Evolutionary conservation across 2,888 invertebrate genomes (phyloP), one percentile per base, ranked within the genome.

Genomic region (Perizoma affinitatum): DNA sequence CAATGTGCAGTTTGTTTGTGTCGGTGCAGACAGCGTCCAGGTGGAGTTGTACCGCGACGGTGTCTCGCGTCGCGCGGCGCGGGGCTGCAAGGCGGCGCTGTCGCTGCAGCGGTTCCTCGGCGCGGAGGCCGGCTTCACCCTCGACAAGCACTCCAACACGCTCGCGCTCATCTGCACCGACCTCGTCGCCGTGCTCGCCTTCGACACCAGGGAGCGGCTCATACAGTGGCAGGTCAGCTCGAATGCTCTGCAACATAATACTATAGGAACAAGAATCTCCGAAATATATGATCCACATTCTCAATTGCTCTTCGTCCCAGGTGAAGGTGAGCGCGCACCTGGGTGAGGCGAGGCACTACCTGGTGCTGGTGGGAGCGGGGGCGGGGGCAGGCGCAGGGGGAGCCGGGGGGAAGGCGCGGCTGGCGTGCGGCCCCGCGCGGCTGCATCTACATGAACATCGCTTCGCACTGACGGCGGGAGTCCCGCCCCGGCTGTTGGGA

Each of bases 81-180:
- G 76, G 36, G 68, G 95, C 87, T 95, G 96, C 73, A 97, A 97
- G 91, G 96, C 97, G 34, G 96, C 96, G 61, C 94, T 97, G 63
- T 96, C 97, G 63, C 93, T 97, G 80, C 96, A 97, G 86, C 96
- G 96, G 75, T 97, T 96, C 92, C 94, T 97, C 63, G 97, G 97
- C 64, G 93, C 96, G 77, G 97, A 97, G 92, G 94, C 95, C 63
- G 96, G 97, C 70, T 97, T 98, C 90, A 96, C 96, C 59, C 93
- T 97, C 78, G 97, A 98, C 92, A 97, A 97, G 88, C 97, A 98
- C 90, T 96, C 96, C 64, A 96, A 97, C 89, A 97, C 97, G 50
- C 95, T 98, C 77, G 97, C 97, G 68, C 96, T 98, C 72, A 94
- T 98, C 70, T 97, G 97, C 85, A 95, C 96, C 74, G 97, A 97